phyloP scores from a whole-genome alignment of 2,113 vertebrate species.

The Psittacus erithacus region DNA sequence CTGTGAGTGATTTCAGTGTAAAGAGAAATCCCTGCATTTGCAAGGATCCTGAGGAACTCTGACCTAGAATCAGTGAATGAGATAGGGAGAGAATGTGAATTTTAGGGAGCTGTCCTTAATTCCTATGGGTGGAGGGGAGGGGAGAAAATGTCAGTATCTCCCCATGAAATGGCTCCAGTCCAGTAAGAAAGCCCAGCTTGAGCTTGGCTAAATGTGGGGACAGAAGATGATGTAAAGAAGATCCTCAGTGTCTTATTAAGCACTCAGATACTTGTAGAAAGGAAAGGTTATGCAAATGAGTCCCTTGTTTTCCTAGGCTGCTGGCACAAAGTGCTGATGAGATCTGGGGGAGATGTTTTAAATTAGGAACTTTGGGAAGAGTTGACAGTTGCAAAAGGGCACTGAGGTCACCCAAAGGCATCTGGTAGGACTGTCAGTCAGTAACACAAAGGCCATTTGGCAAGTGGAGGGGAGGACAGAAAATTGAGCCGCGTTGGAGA shows the following conservation, averaged over 20 bases:
- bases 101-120: neutral
- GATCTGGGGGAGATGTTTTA: constrained; percentile 10
- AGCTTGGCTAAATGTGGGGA: neutral
- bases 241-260: neutral
- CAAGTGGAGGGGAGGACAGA: neutral
- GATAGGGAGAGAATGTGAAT: neutral
- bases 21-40: neutral
- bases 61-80: neutral
- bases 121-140: neutral
- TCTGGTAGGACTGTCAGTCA: constrained; percentile 34
- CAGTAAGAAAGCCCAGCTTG: neutral
- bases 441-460: neutral
- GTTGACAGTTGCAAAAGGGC: constrained; percentile 17
- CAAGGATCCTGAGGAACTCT: neutral
- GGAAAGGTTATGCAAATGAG: neutral
- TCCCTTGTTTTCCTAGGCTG: neutral
- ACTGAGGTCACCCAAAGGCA: constrained; percentile 27
- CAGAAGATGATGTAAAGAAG: neutral
- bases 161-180: neutral
- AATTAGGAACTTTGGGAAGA: constrained; percentile 29
- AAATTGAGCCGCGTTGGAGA: neutral
- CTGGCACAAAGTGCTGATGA: constrained; percentile 23
- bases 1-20: neutral
- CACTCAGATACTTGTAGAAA: neutral
- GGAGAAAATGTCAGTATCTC: neutral